Evolutionary conservation across 2,888 invertebrate species (phyloP).

Genomic region (Abscondita cerata): DNA sequence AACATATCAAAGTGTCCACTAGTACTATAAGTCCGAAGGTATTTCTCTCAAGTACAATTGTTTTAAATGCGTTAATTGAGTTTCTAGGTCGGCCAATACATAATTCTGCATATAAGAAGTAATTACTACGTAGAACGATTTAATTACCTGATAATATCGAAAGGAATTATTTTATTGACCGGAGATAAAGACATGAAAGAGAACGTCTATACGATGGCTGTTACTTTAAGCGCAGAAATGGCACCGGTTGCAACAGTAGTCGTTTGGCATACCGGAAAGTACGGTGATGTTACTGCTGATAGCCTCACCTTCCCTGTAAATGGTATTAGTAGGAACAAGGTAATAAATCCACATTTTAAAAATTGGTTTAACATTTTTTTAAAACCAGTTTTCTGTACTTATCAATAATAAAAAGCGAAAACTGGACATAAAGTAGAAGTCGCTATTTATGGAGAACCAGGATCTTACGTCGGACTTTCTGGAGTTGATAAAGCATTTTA

Average conservation of each 20-base stretch:
- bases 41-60: conserved; percentile 19
- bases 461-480: conserved; percentile 91
- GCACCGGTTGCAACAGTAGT: conserved; percentile 91
- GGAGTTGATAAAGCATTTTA: conserved; percentile 90
- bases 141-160: conserved; percentile 91
- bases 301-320: conserved; percentile 96
- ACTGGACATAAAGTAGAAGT: conserved; percentile 94
- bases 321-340: conserved; percentile 91
- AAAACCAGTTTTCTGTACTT: conserved; percentile 74
- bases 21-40: conserved; percentile 82
- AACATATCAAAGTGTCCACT: conserved; percentile 85
- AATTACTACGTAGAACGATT: conserved; percentile 90
- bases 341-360: conserved; percentile 48
- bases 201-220: conserved; percentile 79
- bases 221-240: conserved; percentile 86
- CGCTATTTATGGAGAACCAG: conserved; percentile 92
- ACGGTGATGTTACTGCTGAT: conserved; percentile 89
- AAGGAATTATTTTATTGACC: conserved; percentile 86
- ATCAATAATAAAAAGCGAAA: conserved; percentile 91
- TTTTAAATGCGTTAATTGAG: conserved; percentile 26
- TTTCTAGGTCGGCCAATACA: conserved; percentile 86
- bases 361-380: conserved; percentile 15
- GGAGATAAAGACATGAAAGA: conserved; percentile 86
- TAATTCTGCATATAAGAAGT: conserved; percentile 91
- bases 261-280: conserved; percentile 84